phyloP scores from a whole-genome alignment of 2,888 invertebrate genomes.

The Scaptomyza flava region DNA sequence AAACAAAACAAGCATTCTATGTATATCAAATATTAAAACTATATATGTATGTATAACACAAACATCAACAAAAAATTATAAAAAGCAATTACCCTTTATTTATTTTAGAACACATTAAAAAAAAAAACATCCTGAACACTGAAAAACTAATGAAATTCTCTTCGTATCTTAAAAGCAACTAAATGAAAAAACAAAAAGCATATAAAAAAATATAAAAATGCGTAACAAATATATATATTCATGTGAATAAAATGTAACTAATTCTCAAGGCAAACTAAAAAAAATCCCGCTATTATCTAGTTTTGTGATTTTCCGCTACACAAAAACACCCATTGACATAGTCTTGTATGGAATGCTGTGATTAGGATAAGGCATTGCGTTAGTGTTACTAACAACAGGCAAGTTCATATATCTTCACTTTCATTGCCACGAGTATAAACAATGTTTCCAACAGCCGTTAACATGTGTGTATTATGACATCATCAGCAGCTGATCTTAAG shows the following conservation, averaged over 20 bases:
- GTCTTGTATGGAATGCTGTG: constrained; percentile 41
- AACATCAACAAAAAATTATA: constrained; percentile 38
- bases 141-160: constrained; percentile 63
- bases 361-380: constrained; percentile 58
- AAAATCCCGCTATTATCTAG: constrained; percentile 20
- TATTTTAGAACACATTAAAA: constrained; percentile 68
- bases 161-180: constrained; percentile 57
- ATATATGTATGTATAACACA: constrained; percentile 55
- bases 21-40: constrained; percentile 66
- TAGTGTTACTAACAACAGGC: constrained; percentile 18
- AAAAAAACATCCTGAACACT: constrained; percentile 41
- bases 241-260: constrained; percentile 80
- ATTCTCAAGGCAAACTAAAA: constrained; percentile 75
- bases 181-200: constrained; percentile 15
- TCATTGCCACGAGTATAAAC: constrained; percentile 29
- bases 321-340: constrained; percentile 23
- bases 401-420: constrained; percentile 34
- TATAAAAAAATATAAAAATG: constrained; percentile 41
- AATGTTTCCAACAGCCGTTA: constrained; percentile 52
- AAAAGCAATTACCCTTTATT: constrained; percentile 74
- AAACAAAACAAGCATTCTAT: constrained; percentile 54
- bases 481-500: constrained; percentile 49
- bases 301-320: constrained; percentile 8
- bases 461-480: constrained; percentile 55
- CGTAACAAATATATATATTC: constrained; percentile 72